A percentile compares a stretch with the other conserved stretches of the same genome.
These are phyloP conservation scores for Gonocerus acuteangulatus DNA, from an alignment of 2,888 invertebrate genomes.

Conservation along the genomic window DNA sequence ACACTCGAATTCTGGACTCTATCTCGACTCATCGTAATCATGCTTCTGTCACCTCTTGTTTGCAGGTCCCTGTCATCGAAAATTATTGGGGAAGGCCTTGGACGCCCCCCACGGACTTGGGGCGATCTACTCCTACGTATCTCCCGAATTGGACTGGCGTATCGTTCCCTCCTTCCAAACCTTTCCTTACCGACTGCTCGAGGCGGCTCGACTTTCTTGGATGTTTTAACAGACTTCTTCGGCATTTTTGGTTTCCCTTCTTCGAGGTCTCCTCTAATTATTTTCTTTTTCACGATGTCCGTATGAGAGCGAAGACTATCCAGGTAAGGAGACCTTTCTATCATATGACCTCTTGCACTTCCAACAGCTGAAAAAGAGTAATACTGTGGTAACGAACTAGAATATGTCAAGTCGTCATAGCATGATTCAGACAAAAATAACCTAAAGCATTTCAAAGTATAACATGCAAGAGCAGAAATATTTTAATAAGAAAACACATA, in stretches of 20 bases:
- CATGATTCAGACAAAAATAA: no score
- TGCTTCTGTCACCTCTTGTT: not conserved
- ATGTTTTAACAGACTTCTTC: not conserved
- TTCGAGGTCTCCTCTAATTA: not conserved
- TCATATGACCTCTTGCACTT: conserved; percentile 57
- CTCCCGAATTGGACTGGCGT: not conserved
- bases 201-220: not conserved
- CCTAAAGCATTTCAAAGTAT: no score
- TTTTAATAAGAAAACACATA: no score
- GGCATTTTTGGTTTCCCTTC: not conserved
- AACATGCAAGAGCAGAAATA: no score
- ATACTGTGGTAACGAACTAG: no score
- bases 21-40: not conserved
- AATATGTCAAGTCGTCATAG: no score
- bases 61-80: conserved; percentile 1
- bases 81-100: conserved; percentile 4
- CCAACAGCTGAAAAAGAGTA: conserved; percentile 51
- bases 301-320: conserved; percentile 42
- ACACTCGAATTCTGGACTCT: not conserved
- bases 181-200: conserved; percentile 9
- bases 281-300: not conserved
- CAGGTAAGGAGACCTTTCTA: conserved; percentile 56
- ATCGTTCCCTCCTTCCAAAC: not conserved
- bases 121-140: not conserved
- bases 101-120: not conserved